phyloP scores from a whole-genome alignment of 2,888 invertebrate species.

The Alloscopus bannaensis region DNA sequence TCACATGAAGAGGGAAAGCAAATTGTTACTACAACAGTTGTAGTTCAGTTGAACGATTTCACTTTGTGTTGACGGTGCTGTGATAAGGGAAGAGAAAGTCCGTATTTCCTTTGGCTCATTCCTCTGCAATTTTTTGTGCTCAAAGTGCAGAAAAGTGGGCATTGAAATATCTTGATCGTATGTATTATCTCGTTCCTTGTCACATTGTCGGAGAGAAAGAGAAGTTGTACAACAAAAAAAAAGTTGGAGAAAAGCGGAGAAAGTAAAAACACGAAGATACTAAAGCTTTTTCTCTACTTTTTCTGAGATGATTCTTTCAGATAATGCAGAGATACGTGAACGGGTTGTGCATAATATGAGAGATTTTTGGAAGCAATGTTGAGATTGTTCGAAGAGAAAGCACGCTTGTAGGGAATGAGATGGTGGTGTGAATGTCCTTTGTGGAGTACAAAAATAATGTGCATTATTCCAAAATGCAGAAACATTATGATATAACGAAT shows the following conservation, averaged over 20 bases:
- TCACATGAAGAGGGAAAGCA: constrained; percentile 24
- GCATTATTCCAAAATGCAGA: background rate
- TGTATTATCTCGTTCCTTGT: constrained; percentile 38
- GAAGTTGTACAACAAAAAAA: constrained; percentile 4
- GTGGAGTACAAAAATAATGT: too few relatives aligned
- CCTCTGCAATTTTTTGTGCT: constrained; percentile 48
- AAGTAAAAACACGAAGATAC: constrained; percentile 1
- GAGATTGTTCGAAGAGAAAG: constrained; percentile 12
- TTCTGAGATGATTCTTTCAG: constrained; percentile 41
- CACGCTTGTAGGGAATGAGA: constrained; percentile 18
- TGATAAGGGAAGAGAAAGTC: constrained; percentile 50
- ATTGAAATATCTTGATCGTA: constrained; percentile 44
- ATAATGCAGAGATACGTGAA: constrained; percentile 39
- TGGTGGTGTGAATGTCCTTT: background rate
- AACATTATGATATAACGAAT: too few relatives aligned
- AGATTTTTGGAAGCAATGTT: background rate
- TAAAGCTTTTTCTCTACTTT: constrained; percentile 27
- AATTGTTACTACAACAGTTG: constrained; percentile 24
- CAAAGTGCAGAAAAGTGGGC: constrained; percentile 55
- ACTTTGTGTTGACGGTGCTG: constrained; percentile 33
- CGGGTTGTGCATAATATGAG: constrained; percentile 1
- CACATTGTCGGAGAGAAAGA: constrained; percentile 12
- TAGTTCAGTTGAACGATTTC: constrained; percentile 51
- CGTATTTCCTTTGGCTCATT: constrained; percentile 48
- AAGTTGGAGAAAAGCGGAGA: constrained; percentile 6